phyloP scores from a whole-genome alignment of 2,113 vertebrate genomes.

The Pollachius pollachius region DNA sequence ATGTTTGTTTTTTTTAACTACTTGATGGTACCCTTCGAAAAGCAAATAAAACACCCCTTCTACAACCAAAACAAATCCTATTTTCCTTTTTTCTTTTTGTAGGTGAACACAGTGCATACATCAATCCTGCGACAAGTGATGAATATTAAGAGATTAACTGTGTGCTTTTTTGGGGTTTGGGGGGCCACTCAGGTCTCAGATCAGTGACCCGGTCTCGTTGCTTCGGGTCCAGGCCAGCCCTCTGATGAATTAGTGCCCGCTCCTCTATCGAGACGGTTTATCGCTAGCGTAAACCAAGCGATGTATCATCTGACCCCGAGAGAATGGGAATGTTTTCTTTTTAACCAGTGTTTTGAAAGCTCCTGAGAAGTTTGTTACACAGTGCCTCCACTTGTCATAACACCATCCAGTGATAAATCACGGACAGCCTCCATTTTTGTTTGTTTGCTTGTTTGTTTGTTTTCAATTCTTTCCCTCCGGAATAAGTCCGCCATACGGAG shows the following conservation, averaged over 20 bases:
- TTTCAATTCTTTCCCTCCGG: not conserved
- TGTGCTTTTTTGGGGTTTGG: constrained; percentile 19
- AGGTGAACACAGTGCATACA: too few relatives aligned
- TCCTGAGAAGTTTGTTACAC: constrained; percentile 56
- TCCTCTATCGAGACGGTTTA: constrained; percentile 57
- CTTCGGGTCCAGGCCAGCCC: constrained; percentile 4
- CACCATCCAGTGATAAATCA: constrained; percentile 57
- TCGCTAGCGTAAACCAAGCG: constrained; percentile 49
- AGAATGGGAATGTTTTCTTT: constrained; percentile 66
- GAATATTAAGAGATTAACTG: constrained; percentile 27
- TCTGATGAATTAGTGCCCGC: constrained; percentile 17
- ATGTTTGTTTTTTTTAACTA: too few relatives aligned
- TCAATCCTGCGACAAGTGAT: not conserved
- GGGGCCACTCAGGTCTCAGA: constrained; percentile 19
- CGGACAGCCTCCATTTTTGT: constrained; percentile 26
- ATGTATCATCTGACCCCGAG: constrained; percentile 56
- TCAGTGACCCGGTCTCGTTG: constrained; percentile 22
- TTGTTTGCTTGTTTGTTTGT: constrained; percentile 38
- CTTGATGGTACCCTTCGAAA: too few relatives aligned
- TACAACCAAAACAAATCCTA: too few relatives aligned
- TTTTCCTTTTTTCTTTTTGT: too few relatives aligned
- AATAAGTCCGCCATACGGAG: not conserved
- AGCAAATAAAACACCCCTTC: too few relatives aligned
- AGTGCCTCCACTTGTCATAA: constrained; percentile 65
- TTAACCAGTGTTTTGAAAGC: constrained; percentile 41